These are phyloP conservation scores for Nothocercus nigrocapillus DNA, from an alignment of 2,113 vertebrate species.

Conservation along the genomic window DNA sequence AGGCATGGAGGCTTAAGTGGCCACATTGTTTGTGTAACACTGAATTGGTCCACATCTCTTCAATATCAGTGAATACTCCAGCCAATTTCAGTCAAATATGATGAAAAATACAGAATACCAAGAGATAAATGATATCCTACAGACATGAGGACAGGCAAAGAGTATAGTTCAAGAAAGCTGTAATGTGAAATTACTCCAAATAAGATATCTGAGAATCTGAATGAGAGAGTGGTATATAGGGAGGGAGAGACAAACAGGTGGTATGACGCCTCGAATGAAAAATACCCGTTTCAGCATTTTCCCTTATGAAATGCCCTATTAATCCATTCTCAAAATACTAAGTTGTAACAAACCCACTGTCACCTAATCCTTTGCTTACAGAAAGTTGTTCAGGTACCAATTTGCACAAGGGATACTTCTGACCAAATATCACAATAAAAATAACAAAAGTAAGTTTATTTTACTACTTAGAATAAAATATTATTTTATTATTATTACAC, in stretches of 20 bases:
- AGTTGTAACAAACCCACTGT: fast-evolving
- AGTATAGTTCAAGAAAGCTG: fast-evolving
- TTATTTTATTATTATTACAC: too few species aligned
- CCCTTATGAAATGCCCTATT: neutral
- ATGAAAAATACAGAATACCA: neutral
- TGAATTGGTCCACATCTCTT: neutral
- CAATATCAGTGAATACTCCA: neutral
- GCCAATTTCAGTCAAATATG: neutral
- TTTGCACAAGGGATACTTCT: neutral
- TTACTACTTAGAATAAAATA: too few species aligned
- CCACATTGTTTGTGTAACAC: neutral
- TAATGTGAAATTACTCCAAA: neutral
- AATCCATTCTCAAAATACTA: neutral
- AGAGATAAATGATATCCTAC: neutral
- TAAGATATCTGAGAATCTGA: neutral
- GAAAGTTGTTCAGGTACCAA: neutral
- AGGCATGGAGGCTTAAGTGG: neutral
- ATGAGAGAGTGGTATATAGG: neutral
- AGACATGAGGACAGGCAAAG: neutral
- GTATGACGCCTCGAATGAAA: neutral
- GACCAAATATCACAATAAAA: neutral
- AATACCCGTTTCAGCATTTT: neutral
- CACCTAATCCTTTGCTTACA: neutral
- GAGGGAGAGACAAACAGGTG: neutral
- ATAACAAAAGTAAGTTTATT: too few species aligned